Conservation (phyloP, 1,140 invertebrate genomes). For the Coptotermes formosanus region DNA sequence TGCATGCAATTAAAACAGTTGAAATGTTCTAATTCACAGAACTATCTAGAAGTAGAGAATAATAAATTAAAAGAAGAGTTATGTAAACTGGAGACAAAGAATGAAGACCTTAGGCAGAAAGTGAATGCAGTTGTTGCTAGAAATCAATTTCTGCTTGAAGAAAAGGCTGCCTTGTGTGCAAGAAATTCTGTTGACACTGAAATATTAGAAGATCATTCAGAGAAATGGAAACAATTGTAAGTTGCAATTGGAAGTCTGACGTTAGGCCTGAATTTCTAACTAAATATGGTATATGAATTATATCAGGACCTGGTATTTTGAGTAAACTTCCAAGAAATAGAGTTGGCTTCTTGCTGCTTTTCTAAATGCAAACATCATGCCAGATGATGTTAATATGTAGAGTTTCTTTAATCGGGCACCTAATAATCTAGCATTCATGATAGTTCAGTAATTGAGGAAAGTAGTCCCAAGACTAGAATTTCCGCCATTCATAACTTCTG, state of each 20-base stretch:
- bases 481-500: too few relatives aligned
- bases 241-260: not conserved
- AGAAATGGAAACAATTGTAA: conserved; percentile 23
- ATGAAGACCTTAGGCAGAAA: conserved; percentile 17
- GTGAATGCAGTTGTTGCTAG: conserved; percentile 13
- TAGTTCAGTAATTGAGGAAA: too few relatives aligned
- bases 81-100: not conserved
- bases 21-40: not conserved
- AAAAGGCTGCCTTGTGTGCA: not conserved
- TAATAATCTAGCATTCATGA: too few relatives aligned
- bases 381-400: too few relatives aligned
- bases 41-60: not conserved
- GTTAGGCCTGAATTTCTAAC: too few relatives aligned
- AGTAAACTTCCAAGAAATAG: too few relatives aligned
- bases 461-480: too few relatives aligned
- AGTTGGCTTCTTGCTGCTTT: too few relatives aligned
- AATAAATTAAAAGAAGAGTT: not conserved
- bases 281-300: too few relatives aligned
- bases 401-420: too few relatives aligned
- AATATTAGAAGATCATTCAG: not conserved
- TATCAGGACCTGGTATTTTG: too few relatives aligned
- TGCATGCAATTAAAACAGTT: not conserved
- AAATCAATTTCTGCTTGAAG: conserved; percentile 9
- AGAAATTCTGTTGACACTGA: not conserved
- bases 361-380: too few relatives aligned